Conservation (phyloP, 2,113 vertebrate species). For the Vicugna pacos region DNA sequence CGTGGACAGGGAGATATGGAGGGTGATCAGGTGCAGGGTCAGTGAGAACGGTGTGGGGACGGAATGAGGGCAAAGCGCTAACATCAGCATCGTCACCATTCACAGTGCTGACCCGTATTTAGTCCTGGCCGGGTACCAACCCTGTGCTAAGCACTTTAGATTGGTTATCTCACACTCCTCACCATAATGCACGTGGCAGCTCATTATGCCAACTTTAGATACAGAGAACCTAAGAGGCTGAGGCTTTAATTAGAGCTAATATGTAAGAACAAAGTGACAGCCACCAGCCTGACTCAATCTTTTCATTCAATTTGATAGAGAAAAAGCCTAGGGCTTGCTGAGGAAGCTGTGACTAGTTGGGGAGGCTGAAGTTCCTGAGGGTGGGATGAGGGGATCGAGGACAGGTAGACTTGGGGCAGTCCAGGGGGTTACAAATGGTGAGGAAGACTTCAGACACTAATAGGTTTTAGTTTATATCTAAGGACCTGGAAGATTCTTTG, state of each 20-base stretch:
- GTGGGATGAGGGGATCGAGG: not conserved
- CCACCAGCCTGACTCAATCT: not conserved
- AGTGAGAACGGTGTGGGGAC: not conserved
- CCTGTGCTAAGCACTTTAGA: not conserved
- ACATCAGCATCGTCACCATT: rapidly evolving
- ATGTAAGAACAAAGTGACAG: not conserved
- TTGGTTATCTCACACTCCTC: rapidly evolving
- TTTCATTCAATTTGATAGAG: not conserved
- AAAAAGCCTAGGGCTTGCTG: not conserved
- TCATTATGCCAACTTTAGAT: not conserved
- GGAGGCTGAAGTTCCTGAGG: not conserved
- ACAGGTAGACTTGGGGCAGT: not conserved
- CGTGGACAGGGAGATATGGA: not conserved
- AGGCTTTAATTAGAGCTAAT: not conserved
- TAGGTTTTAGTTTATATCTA: not conserved
- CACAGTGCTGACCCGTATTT: not conserved
- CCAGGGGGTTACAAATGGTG: too few species aligned
- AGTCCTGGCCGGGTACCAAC: not conserved
- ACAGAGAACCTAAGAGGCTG: not conserved
- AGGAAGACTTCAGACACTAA: not conserved
- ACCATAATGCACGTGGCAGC: not conserved
- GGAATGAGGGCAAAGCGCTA: rapidly evolving
- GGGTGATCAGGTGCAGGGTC: not conserved
- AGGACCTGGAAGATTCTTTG: not conserved
- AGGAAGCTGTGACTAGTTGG: not conserved